Evolutionary conservation across 2,888 invertebrate species (phyloP).

Genomic region (Adela reaumurella): DNA sequence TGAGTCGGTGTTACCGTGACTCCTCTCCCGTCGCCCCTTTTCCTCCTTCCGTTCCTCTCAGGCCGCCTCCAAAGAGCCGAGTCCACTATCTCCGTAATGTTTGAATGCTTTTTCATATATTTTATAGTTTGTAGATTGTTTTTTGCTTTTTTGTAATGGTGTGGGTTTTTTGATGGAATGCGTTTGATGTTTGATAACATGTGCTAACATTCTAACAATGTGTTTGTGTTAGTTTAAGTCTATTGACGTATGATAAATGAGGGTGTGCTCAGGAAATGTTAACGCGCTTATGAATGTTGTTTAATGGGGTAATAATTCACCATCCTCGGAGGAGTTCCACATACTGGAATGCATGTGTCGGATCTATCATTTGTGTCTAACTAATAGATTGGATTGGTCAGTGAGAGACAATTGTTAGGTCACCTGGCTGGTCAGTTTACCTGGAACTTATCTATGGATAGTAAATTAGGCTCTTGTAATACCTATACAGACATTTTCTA

Average conservation of each 20-base stretch:
- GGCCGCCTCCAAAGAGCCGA: conserved; percentile 33
- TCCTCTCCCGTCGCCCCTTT: neutral
- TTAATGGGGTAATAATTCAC: no score
- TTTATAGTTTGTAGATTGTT: conserved; percentile 19
- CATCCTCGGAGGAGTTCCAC: no score
- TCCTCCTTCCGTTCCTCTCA: conserved; percentile 15
- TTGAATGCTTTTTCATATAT: conserved; percentile 37
- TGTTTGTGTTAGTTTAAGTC: conserved; percentile 14
- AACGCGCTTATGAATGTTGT: no score
- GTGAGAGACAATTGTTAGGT: no score
- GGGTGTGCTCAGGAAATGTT: neutral
- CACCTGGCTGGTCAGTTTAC: no score
- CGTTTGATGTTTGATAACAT: neutral
- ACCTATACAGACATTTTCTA: no score
- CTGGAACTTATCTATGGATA: no score
- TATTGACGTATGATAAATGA: neutral
- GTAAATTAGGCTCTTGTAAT: no score
- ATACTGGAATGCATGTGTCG: no score
- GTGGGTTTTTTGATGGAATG: neutral
- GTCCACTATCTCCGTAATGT: conserved; percentile 53
- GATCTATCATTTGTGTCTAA: no score
- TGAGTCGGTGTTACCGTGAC: neutral
- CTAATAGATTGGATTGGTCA: no score
- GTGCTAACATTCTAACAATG: conserved; percentile 3
- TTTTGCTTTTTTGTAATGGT: conserved; percentile 30